Percentiles rank a stretch among this genome's conserved stretches.
Conservation (phyloP, 2,797 vertebrate genomes). For the Siniperca scherzeri region DNA sequence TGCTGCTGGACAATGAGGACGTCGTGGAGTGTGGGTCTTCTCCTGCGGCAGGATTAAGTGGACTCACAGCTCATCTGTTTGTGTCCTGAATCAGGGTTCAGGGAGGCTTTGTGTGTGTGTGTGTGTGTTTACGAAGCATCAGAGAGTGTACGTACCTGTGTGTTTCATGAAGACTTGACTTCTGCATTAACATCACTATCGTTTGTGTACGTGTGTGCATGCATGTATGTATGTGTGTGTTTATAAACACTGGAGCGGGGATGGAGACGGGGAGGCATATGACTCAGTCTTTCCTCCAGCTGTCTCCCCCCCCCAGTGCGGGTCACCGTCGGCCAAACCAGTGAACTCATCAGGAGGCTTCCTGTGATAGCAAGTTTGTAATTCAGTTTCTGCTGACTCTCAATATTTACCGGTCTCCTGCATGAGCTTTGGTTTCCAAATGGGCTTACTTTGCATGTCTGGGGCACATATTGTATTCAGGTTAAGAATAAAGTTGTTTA, state of each 20-base stretch:
- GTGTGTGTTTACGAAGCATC: slow-evolving; percentile 11
- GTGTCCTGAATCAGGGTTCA: slow-evolving; percentile 21
- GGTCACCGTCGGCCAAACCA: slow-evolving; percentile 62
- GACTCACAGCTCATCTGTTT: slow-evolving; percentile 30
- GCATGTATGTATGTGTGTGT: slow-evolving; percentile 44
- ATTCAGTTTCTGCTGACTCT: slow-evolving; percentile 73
- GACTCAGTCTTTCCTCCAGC: slow-evolving; percentile 84
- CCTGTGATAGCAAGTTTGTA: slow-evolving; percentile 69
- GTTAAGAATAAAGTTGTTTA: slow-evolving; percentile 47
- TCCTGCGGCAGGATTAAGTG: slow-evolving; percentile 47
- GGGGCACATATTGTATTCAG: slow-evolving; percentile 31
- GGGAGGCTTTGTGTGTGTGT: neutral
- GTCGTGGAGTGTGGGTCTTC: slow-evolving; percentile 54
- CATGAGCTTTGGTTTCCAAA: slow-evolving; percentile 53
- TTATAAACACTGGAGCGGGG: slow-evolving; percentile 63
- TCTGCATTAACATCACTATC: slow-evolving; percentile 7
- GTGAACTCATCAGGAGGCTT: slow-evolving; percentile 65
- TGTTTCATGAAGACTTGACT: slow-evolving; percentile 21
- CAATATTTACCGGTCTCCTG: slow-evolving; percentile 47
- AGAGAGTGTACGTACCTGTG: slow-evolving; percentile 1
- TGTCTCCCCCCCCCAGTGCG: slow-evolving; percentile 50
- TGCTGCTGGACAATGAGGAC: slow-evolving; percentile 65
- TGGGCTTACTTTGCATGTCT: slow-evolving; percentile 59
- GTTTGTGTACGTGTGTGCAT: slow-evolving; percentile 9
- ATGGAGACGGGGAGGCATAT: slow-evolving; percentile 48